Percentiles rank a stretch among this genome's conserved stretches.
Evolutionary conservation across 2,888 invertebrate genomes (phyloP).

Genomic region (Ophion costatus): DNA sequence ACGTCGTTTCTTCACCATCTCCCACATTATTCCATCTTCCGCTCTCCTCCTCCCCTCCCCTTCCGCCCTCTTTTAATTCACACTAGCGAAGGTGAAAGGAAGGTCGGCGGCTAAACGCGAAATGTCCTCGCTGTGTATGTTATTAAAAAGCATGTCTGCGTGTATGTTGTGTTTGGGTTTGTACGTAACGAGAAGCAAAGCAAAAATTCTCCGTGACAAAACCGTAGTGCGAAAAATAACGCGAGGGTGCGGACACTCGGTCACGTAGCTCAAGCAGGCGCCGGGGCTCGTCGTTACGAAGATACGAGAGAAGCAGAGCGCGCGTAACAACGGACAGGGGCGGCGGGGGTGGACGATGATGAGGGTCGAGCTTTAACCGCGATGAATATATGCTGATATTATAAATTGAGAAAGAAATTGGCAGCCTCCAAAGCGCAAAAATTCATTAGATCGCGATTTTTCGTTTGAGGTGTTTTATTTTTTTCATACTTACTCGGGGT

Average conservation of each 20-base stretch:
- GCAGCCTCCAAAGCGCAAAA: too few relatives aligned
- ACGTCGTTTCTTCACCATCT: too few relatives aligned
- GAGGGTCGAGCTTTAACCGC: too few relatives aligned
- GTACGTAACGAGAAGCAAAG: neutral
- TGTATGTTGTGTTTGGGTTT: neutral
- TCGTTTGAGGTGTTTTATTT: neutral
- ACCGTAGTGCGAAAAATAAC: conserved; percentile 17
- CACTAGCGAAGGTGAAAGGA: conserved; percentile 12
- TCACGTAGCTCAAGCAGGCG: conserved; percentile 33
- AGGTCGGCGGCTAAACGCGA: neutral
- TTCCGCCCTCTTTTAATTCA: neutral
- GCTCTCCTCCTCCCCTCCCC: too few relatives aligned
- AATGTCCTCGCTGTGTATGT: too few relatives aligned
- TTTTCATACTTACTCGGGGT: conserved; percentile 89
- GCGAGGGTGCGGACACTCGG: conserved; percentile 18
- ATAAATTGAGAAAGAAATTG: too few relatives aligned
- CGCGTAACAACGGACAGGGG: too few relatives aligned
- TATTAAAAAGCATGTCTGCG: neutral
- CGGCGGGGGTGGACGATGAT: neutral
- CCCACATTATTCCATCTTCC: too few relatives aligned
- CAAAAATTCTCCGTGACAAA: conserved; percentile 24
- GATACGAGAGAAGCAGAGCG: conserved; percentile 5
- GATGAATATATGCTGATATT: too few relatives aligned
- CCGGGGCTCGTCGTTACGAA: neutral
- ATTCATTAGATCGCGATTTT: neutral